Evolutionary conservation across 2,797 vertebrate species (phyloP).

Genomic region (Champsocephalus gunnari): DNA sequence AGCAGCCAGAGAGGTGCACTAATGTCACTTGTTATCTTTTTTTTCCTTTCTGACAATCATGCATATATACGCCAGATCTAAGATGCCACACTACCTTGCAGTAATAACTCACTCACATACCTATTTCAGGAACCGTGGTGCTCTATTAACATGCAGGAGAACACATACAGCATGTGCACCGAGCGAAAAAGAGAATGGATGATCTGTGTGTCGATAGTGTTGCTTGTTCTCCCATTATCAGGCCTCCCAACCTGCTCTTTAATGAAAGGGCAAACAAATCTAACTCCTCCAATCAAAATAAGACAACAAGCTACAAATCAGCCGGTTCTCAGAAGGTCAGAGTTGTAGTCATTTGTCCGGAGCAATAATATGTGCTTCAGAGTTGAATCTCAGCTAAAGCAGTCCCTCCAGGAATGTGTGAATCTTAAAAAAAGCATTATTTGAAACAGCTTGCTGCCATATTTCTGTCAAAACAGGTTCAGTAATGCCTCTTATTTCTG

Average conservation of each 20-base stretch:
- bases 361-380: slow-evolving; percentile 11
- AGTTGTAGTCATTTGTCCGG: slow-evolving; percentile 29
- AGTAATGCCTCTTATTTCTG: not conserved
- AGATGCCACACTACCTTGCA: too few relatives aligned
- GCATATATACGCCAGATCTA: not conserved
- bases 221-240: not conserved
- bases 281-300: slow-evolving; percentile 20
- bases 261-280: slow-evolving; percentile 51
- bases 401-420: not conserved
- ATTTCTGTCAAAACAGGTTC: not conserved
- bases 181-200: not conserved
- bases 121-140: not conserved
- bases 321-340: slow-evolving; percentile 36
- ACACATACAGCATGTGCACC: not conserved
- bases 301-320: slow-evolving; percentile 14
- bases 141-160: not conserved
- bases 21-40: slow-evolving; percentile 30
- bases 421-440: not conserved
- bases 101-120: slow-evolving; percentile 26
- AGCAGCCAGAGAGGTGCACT: slow-evolving; percentile 47
- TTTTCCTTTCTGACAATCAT: not conserved
- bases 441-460: not conserved
- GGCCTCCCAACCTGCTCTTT: slow-evolving; percentile 19
- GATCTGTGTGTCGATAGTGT: slow-evolving; percentile 10
- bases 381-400: not conserved